Evolutionary conservation across 2,797 vertebrate species (phyloP), one percentile per base, ranked within the genome.

Genomic region (Dicrostonyx torquatus): DNA sequence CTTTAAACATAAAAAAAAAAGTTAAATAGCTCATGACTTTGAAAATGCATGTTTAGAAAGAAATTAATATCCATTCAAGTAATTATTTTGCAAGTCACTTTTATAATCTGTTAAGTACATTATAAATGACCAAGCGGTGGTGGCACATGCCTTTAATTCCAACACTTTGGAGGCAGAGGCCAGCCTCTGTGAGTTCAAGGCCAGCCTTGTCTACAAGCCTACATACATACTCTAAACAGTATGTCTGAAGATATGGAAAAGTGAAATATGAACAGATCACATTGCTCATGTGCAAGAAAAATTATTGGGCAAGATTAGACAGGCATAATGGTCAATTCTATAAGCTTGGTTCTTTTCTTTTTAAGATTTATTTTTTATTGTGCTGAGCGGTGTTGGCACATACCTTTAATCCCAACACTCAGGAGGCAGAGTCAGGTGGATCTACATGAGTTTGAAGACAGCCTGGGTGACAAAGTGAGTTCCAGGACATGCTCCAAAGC

Each of bases 1-100:
- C 40, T 72, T 87, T 14, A 73, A 73, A 55, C 17, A 55, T 55
- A 55, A 72, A 58, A 43, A 8, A 58, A 75, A 73, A 22, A 45
- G 66, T 24, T 40, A 75, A 86, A 91, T 37, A 4, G 40, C 6
- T 8, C n/a, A 10, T 76, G 37, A 4, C 45, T 72, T 93, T 53
- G 20, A 96, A 75, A 50, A 93, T 31, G 60, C 87, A 86, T 26
- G 34, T 75, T 73, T 64, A 79, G 15, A 75, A 60, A 89, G 40
- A 96, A 91, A 91, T 11, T 87, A 93, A 53, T n/a, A 92, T 66
- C 17, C 70, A 88, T 62, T 29, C 31, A 94, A 95, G n/a, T 85
- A 84, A 76, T 70, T 91, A 93, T 43, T 90, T 31, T 64, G 62
- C 62, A 31, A 31, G 29, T 64, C 20, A 79, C 64, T 93, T 95